Conservation (phyloP, 53 echinoderm and acorn worm genomes). For the Hippasteria phrygiana region DNA sequence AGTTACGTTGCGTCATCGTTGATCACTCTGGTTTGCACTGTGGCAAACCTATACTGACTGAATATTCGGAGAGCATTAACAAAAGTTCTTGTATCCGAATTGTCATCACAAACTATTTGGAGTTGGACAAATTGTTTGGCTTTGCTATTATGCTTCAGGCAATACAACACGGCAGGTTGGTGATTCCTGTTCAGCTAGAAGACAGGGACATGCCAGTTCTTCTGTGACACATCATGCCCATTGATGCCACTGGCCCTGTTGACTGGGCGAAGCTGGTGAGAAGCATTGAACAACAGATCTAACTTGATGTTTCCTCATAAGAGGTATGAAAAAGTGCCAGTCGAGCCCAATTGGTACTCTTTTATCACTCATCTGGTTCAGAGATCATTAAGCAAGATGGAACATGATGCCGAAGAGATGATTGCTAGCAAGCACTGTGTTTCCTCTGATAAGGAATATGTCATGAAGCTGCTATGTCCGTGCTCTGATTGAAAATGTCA, state of each 20-base stretch:
- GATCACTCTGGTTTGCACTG: not conserved
- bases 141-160: not conserved
- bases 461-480: too few species aligned
- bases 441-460: too few species aligned
- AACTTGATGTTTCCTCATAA: too few species aligned
- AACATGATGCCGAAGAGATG: too few species aligned
- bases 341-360: too few species aligned
- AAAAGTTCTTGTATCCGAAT: slow-evolving; percentile 18
- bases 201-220: too few species aligned
- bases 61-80: not conserved
- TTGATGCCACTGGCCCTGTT: slow-evolving; percentile 33
- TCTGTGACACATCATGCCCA: too few species aligned
- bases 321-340: too few species aligned
- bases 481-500: too few species aligned
- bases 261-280: not conserved
- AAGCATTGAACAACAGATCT: slow-evolving; percentile 13
- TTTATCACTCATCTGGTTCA: too few species aligned
- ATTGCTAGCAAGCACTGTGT: too few species aligned
- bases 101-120: slow-evolving; percentile 15
- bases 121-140: not conserved
- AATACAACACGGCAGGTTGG: not conserved
- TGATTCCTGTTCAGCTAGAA: slow-evolving; percentile 18
- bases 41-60: not conserved
- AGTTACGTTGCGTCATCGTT: slow-evolving; percentile 32
- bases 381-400: too few species aligned